These are phyloP conservation scores for Papilio machaon DNA, from an alignment of 1,140 invertebrate species.

Conservation along the genomic window DNA sequence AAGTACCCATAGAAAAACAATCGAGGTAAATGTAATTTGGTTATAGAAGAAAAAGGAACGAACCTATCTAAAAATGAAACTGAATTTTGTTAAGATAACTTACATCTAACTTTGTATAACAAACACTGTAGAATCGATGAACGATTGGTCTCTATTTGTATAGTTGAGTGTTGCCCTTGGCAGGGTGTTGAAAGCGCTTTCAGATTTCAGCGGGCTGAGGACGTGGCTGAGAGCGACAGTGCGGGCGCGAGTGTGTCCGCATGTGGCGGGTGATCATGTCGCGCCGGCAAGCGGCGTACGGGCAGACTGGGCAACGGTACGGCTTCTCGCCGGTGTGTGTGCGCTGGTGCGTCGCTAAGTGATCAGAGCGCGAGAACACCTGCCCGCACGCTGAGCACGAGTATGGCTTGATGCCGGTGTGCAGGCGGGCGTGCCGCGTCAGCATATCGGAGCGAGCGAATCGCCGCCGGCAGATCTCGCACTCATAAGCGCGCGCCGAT, in stretches of 20 bases:
- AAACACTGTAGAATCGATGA: background rate
- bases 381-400: conserved; percentile 95
- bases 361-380: conserved; percentile 97
- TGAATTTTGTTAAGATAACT: conserved; percentile 1
- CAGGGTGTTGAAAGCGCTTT: conserved; percentile 22
- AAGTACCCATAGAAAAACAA: background rate
- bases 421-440: conserved; percentile 96
- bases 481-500: conserved; percentile 93
- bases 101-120: conserved; percentile 10
- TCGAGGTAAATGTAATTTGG: background rate
- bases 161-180: background rate
- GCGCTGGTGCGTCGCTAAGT: conserved; percentile 96
- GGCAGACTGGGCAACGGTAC: conserved; percentile 97
- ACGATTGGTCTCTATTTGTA: background rate
- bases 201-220: conserved; percentile 60
- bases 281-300: conserved; percentile 96
- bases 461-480: conserved; percentile 96
- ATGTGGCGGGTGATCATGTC: conserved; percentile 99
- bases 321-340: conserved; percentile 99
- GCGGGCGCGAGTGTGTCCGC: conserved; percentile 86
- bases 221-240: conserved; percentile 14
- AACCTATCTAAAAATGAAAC: background rate
- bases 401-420: conserved; percentile 96
- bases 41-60: background rate
- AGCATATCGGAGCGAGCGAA: conserved; percentile 99